A percentile compares a stretch with the other conserved stretches of the same genome.
Conservation (phyloP, 2,797 vertebrate species). For the Nannoperca australis region DNA sequence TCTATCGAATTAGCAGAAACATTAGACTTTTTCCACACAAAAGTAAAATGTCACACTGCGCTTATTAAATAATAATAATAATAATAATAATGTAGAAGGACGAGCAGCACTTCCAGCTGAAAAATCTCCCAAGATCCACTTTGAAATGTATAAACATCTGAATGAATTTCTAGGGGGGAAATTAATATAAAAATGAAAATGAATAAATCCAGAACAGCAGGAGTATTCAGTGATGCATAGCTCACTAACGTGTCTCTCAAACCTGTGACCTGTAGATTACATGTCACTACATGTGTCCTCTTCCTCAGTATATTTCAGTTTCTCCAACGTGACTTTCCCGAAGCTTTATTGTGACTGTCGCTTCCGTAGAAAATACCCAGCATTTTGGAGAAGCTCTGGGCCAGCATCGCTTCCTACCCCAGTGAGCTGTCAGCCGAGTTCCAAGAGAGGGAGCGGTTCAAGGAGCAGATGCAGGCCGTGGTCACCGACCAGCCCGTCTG, state of each 20-base stretch:
- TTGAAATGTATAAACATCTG: too few relatives aligned
- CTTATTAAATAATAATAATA: too few relatives aligned
- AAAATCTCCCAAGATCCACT: too few relatives aligned
- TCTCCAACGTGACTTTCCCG: neutral
- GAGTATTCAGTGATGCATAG: neutral
- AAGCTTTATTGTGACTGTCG: neutral
- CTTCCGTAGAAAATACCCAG: constrained; percentile 81
- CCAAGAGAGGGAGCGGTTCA: constrained; percentile 61
- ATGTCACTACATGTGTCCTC: neutral
- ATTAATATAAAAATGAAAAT: too few relatives aligned
- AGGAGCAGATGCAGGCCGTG: constrained; percentile 36
- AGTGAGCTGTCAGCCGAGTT: constrained; percentile 74
- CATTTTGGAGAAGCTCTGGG: constrained; percentile 78
- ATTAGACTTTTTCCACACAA: too few relatives aligned
- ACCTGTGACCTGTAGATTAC: neutral
- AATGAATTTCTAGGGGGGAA: too few relatives aligned
- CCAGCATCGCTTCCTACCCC: constrained; percentile 64
- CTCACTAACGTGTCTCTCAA: neutral
- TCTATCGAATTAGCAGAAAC: too few relatives aligned
- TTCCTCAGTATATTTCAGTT: neutral
- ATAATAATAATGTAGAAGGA: neutral
- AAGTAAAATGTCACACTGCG: too few relatives aligned
- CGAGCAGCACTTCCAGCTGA: neutral
- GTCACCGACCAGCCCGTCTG: neutral
- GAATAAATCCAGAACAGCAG: too few relatives aligned